These are phyloP conservation scores for Hypocryptadius cinnamomeus DNA, from an alignment of 2,113 vertebrate species.

Conservation along the genomic window DNA sequence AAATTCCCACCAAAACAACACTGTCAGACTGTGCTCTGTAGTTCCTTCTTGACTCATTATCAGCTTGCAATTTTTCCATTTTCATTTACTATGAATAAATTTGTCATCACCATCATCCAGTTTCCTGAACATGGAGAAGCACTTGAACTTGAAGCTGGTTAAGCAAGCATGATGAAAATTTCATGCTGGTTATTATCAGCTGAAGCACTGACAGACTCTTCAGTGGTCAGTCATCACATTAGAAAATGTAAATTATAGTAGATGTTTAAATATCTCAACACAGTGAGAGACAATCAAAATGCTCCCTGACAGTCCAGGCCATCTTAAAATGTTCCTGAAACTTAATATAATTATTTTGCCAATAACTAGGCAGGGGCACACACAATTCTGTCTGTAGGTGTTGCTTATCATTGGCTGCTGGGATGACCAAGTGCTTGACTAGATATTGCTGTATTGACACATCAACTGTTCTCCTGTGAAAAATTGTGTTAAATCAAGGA, in stretches of 20 bases:
- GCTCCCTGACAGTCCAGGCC: not conserved
- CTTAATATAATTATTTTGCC: not conserved
- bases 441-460: not conserved
- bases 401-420: not conserved
- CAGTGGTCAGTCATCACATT: constrained; percentile 8
- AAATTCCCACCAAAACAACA: not conserved
- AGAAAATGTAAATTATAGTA: constrained; percentile 2
- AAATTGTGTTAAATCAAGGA: not conserved
- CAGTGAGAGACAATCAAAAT: not conserved
- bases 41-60: not conserved
- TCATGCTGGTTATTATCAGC: not conserved
- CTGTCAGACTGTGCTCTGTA: not conserved
- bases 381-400: not conserved
- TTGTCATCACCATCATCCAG: not conserved
- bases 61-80: not conserved
- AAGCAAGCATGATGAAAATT: not conserved
- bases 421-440: not conserved
- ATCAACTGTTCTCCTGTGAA: not conserved
- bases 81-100: not conserved
- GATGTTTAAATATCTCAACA: not conserved
- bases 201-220: not conserved
- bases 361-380: not conserved
- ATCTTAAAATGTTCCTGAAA: not conserved
- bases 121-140: not conserved
- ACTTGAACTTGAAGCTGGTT: constrained; percentile 6